These are phyloP conservation scores for Sebastes elongatus DNA, from an alignment of 2,797 vertebrate genomes.

Conservation along the genomic window DNA sequence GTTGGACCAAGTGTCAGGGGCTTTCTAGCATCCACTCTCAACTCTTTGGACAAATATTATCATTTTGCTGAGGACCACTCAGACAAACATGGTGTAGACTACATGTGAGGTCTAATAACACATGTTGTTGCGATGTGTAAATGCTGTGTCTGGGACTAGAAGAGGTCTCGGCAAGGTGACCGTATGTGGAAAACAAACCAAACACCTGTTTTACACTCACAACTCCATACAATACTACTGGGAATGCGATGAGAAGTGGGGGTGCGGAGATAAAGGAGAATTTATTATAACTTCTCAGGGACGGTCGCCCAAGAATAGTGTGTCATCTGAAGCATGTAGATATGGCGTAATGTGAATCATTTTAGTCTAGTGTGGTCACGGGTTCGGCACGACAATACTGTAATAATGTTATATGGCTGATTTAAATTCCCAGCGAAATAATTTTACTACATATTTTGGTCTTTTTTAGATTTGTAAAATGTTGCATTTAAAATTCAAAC, in stretches of 20 bases:
- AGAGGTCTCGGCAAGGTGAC: conserved; percentile 62
- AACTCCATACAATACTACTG: conserved; percentile 17
- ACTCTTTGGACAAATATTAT: conserved; percentile 85
- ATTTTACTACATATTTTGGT: not conserved
- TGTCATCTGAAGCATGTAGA: conserved; percentile 11
- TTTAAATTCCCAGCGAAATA: not conserved
- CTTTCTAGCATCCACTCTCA: conserved; percentile 63
- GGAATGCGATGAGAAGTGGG: conserved; percentile 7
- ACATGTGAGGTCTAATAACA: conserved; percentile 83
- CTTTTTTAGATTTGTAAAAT: not conserved
- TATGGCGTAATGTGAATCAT: not conserved
- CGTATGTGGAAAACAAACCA: conserved; percentile 70
- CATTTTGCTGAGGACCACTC: conserved; percentile 75
- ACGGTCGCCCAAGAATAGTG: not conserved
- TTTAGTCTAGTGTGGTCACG: conserved; percentile 4
- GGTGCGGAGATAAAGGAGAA: not conserved
- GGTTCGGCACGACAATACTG: not conserved
- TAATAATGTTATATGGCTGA: conserved; percentile 2
- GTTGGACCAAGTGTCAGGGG: conserved; percentile 68
- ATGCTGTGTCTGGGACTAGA: conserved; percentile 79
- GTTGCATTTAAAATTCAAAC: not conserved
- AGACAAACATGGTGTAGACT: conserved; percentile 72
- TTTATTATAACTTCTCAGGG: conserved; percentile 21
- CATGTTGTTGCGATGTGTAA: conserved; percentile 73
- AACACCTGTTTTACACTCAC: conserved; percentile 79